A percentile compares a stretch with the other conserved stretches of the same genome.
Evolutionary conservation across 2,888 invertebrate species (phyloP).

Genomic region (Athripsodes cinereus): DNA sequence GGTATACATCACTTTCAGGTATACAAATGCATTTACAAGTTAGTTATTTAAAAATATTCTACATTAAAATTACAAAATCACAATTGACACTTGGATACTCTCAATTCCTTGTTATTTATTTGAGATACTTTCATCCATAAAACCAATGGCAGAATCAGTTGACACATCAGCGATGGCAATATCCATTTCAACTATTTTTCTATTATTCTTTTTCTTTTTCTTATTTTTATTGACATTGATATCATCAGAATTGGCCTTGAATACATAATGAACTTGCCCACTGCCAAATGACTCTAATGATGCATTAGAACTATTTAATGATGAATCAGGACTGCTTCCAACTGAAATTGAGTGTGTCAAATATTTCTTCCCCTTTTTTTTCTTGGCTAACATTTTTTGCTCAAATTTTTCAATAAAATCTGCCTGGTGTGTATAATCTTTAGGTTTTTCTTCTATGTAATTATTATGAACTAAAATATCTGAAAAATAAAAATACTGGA

Average conservation of each 20-base stretch:
- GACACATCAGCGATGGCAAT: conserved; percentile 9
- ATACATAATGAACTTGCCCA: neutral
- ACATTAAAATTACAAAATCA: too few relatives aligned
- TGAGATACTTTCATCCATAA: conserved; percentile 25
- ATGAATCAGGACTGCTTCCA: neutral
- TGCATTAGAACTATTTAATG: conserved; percentile 7
- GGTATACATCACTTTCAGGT: too few relatives aligned
- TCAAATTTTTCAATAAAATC: conserved; percentile 50
- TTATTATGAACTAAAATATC: conserved; percentile 40
- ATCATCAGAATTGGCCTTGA: conserved; percentile 12
- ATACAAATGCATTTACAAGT: too few relatives aligned
- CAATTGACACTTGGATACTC: too few relatives aligned
- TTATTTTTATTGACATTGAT: conserved; percentile 6
- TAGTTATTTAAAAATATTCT: too few relatives aligned
- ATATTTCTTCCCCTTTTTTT: conserved; percentile 7
- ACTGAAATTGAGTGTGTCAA: conserved; percentile 13
- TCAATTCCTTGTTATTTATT: neutral
- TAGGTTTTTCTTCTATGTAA: conserved; percentile 43
- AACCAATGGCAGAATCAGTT: conserved; percentile 22
- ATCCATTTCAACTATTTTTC: conserved; percentile 16
- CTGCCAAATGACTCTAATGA: conserved; percentile 6
- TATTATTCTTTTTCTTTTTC: conserved; percentile 10
- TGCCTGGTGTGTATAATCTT: conserved; percentile 44
- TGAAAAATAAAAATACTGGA: conserved; percentile 23
- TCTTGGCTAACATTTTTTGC: conserved; percentile 32